A percentile compares a stretch with the other conserved stretches of the same genome.
These are phyloP conservation scores for Hypotaenidia okinawae DNA, from an alignment of 2,797 vertebrate species.

Conservation along the genomic window DNA sequence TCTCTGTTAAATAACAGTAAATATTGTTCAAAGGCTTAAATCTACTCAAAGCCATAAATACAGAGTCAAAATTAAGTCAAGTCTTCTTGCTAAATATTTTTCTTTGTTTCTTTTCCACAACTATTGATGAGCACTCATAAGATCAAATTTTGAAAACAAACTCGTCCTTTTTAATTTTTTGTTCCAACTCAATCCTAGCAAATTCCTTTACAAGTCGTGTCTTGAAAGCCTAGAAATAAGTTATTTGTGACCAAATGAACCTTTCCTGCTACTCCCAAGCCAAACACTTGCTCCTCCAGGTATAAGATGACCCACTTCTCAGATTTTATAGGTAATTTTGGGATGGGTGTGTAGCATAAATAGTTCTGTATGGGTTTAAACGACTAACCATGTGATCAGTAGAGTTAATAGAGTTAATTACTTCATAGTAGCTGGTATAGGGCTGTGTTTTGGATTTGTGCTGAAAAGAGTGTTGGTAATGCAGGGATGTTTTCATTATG, in stretches of 20 bases:
- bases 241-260: background rate
- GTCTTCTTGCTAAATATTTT: background rate
- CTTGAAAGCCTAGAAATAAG: background rate
- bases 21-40: background rate
- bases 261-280: background rate
- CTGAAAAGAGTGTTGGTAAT: no score
- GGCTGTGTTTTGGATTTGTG: no score
- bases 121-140: background rate
- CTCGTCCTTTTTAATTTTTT: background rate
- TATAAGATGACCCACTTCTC: background rate
- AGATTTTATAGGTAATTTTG: background rate
- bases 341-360: background rate
- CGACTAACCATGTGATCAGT: background rate
- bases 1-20: background rate
- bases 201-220: background rate
- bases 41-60: background rate
- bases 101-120: background rate
- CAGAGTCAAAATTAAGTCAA: background rate
- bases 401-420: no score
- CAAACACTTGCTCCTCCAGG: background rate
- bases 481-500: no score
- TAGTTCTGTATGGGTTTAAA: background rate
- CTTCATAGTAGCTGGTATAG: no score
- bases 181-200: background rate
- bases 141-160: background rate